Evolutionary conservation across 2,797 vertebrate species (phyloP).

Genomic region (Mergus octosetaceus): DNA sequence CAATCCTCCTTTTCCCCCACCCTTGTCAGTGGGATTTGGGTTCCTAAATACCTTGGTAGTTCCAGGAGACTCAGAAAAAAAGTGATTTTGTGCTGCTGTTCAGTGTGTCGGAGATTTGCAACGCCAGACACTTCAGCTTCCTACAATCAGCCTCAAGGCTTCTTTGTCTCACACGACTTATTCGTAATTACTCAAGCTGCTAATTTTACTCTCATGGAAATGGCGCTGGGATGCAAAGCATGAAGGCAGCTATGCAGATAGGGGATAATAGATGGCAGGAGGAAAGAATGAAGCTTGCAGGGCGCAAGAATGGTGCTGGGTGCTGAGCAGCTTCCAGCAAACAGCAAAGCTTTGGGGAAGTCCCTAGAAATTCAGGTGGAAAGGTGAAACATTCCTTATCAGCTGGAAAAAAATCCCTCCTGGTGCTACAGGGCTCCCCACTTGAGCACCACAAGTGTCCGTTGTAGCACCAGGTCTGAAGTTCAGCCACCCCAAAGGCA

Average conservation of each 20-base stretch:
- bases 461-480: accelerated
- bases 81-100: background rate
- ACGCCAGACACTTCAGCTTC: background rate
- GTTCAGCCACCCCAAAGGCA: background rate
- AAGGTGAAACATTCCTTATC: accelerated
- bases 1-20: accelerated
- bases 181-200: slow-evolving; percentile 60
- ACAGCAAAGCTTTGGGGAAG: background rate
- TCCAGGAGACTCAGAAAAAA: background rate
- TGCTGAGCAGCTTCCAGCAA: background rate
- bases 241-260: slow-evolving; percentile 12
- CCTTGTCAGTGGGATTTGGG: accelerated
- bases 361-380: background rate
- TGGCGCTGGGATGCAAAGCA: slow-evolving; percentile 10
- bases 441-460: background rate
- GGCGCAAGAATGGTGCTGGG: background rate
- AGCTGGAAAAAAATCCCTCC: background rate
- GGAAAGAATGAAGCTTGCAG: background rate
- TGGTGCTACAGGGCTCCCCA: accelerated
- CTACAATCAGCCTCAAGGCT: background rate
- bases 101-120: accelerated
- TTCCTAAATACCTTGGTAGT: background rate
- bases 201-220: slow-evolving; percentile 64
- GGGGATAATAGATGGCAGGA: slow-evolving; percentile 1
- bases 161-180: slow-evolving; percentile 29